Base-by-base conservation (phyloP, 2,113 vertebrate genomes). In the Gavia stellata region DNA sequence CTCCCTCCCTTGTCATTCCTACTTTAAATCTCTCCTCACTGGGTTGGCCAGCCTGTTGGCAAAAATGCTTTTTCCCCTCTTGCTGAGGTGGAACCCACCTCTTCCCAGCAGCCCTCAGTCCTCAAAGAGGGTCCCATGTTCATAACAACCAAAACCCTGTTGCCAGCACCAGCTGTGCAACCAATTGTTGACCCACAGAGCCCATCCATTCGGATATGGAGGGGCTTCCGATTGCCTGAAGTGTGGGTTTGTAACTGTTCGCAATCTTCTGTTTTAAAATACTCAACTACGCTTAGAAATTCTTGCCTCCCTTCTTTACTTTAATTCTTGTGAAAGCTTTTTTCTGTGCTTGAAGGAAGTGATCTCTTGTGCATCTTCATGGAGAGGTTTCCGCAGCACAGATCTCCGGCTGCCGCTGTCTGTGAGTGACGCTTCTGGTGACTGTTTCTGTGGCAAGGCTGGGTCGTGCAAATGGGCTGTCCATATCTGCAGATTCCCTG, bases 331-430 rank as follows among this genome's bases (percentile, higher is more conserved):
- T 19, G 49, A 18, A 71, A 15, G 9, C 14, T 33, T 73, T 91
- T 50, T 38, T 25, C 33, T 0, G 0, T 15, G 6, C 50, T 36
- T 65, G 58, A 45, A n/a, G 24, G 31, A 79, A 40, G 28, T 3
- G 36, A 23, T 36, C 26, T 58, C 29, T 21, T 17, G 12, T 42
- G 34, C 24, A 3, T 58, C 56, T 61, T 71, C 33, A 25, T 9
- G 42, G 70, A 40, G 47, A 18, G 0, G 7, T 21, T 67, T 61
- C 58, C 29, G 13, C 1, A 14, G 23, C 40, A 38, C 6, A 26
- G 33, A 15, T 24, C 28, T 68, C 47, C 0, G 4, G 17, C 47
- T 1, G 0, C 7, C 0, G 1, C 42, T 66, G 17, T 4, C 10
- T 17, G n/a, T 8, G n/a, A 26, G 44, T 12, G 45, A 17, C 29